These are phyloP conservation scores for Drosophila mimetica DNA, from an alignment of 2,888 invertebrate genomes.

Conservation along the genomic window DNA sequence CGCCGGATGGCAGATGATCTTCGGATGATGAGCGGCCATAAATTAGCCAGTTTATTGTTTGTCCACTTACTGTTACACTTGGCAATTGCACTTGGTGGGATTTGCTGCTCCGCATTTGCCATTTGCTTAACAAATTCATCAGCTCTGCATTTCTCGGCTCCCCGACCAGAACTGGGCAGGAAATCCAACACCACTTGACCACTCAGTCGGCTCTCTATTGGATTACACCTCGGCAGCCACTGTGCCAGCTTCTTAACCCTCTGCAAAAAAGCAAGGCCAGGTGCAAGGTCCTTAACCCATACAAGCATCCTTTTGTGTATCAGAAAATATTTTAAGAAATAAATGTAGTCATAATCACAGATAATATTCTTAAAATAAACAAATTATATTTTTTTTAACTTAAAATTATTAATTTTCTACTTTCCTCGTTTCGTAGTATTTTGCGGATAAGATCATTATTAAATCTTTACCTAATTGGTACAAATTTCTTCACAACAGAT, in stretches of 20 bases:
- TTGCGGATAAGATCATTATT: background rate
- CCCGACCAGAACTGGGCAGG: slow-evolving; percentile 36
- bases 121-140: slow-evolving; percentile 69
- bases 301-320: background rate
- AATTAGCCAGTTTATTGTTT: slow-evolving; percentile 75
- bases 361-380: no score
- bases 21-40: slow-evolving; percentile 56
- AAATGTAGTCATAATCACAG: no score
- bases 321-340: background rate
- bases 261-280: background rate
- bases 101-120: slow-evolving; percentile 47
- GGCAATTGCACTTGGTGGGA: slow-evolving; percentile 69
- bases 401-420: background rate
- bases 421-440: background rate
- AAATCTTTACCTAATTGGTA: slow-evolving; percentile 2
- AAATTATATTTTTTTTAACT: no score
- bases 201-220: slow-evolving; percentile 53
- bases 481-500: slow-evolving; percentile 3
- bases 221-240: slow-evolving; percentile 52
- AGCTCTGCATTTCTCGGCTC: slow-evolving; percentile 30
- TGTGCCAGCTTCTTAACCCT: slow-evolving; percentile 27
- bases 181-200: slow-evolving; percentile 57
- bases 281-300: background rate
- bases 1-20: slow-evolving; percentile 37
- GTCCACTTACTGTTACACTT: slow-evolving; percentile 72